These are phyloP conservation scores for Drosophila ustulata DNA, from an alignment of 2,888 invertebrate species.

Conservation along the genomic window DNA sequence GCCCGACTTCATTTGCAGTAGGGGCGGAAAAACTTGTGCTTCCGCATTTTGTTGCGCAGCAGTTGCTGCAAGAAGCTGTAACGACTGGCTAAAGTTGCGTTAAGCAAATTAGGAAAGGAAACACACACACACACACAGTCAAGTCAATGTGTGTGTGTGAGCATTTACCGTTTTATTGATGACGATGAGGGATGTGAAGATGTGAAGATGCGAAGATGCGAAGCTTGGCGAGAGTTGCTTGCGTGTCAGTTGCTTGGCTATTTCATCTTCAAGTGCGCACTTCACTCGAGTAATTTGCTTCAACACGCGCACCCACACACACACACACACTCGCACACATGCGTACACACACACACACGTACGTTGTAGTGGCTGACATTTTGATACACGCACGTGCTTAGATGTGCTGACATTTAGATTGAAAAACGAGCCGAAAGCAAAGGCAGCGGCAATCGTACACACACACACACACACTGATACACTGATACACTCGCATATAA, in stretches of 20 bases:
- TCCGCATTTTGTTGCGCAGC: constrained; percentile 19
- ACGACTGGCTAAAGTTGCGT: constrained; percentile 56
- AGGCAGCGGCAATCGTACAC: constrained; percentile 38
- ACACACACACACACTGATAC: not conserved
- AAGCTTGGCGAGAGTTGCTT: constrained; percentile 33
- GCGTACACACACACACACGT: constrained; percentile 17
- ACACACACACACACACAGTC: constrained; percentile 14
- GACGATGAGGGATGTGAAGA: constrained; percentile 28
- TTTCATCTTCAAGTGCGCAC: constrained; percentile 73
- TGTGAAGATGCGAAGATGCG: not conserved
- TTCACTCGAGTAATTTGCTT: constrained; percentile 72
- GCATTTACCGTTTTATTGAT: constrained; percentile 21
- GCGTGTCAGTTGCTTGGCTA: constrained; percentile 64
- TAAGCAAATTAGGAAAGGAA: constrained; percentile 63
- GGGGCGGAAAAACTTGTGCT: constrained; percentile 20
- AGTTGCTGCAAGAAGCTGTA: constrained; percentile 36
- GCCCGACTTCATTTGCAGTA: constrained; percentile 5
- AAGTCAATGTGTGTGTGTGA: not conserved
- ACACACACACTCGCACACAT: constrained; percentile 6
- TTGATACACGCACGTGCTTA: constrained; percentile 53
- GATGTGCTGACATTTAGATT: constrained; percentile 75
- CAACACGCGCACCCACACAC: constrained; percentile 57
- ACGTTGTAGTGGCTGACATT: constrained; percentile 41
- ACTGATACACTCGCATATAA: constrained; percentile 37
- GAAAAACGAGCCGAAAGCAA: constrained; percentile 70